Evolutionary conservation across 2,797 vertebrate genomes (phyloP).

Genomic region (Pipistrellus pygmaeus): DNA sequence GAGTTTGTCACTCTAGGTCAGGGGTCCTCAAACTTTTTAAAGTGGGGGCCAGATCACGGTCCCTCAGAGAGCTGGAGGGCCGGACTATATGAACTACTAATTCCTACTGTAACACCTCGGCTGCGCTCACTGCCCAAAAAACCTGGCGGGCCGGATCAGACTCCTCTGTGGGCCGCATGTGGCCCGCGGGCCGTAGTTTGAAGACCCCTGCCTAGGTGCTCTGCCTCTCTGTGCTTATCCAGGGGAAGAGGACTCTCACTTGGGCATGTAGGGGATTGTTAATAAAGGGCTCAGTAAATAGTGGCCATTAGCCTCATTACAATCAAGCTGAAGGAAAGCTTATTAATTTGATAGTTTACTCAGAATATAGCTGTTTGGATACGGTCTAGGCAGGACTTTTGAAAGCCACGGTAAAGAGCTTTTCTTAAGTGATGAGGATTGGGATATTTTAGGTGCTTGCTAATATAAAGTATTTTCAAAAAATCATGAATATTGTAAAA

Average conservation of each 20-base stretch:
- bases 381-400: conserved; percentile 43
- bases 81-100: too few species aligned
- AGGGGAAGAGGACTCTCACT: neutral
- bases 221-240: neutral
- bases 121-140: too few species aligned
- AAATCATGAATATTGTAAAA: conserved; percentile 45
- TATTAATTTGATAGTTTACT: conserved; percentile 60
- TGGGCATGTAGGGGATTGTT: neutral
- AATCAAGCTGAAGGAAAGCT: neutral
- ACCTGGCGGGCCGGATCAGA: too few species aligned
- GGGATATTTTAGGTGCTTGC: conserved; percentile 43
- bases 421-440: conserved; percentile 50
- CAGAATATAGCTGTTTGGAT: conserved; percentile 55
- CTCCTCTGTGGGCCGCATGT: too few species aligned
- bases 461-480: conserved; percentile 58
- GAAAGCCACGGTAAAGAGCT: conserved; percentile 44
- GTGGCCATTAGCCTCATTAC: neutral
- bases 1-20: neutral
- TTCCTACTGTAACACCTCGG: too few species aligned
- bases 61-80: too few species aligned
- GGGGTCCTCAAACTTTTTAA: too few species aligned
- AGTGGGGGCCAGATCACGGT: too few species aligned
- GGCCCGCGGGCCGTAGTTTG: too few species aligned
- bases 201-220: too few species aligned
- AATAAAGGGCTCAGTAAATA: conserved; percentile 31